These are phyloP conservation scores for Coregonus suidteri DNA, from an alignment of 2,797 vertebrate species.

Conservation along the genomic window DNA sequence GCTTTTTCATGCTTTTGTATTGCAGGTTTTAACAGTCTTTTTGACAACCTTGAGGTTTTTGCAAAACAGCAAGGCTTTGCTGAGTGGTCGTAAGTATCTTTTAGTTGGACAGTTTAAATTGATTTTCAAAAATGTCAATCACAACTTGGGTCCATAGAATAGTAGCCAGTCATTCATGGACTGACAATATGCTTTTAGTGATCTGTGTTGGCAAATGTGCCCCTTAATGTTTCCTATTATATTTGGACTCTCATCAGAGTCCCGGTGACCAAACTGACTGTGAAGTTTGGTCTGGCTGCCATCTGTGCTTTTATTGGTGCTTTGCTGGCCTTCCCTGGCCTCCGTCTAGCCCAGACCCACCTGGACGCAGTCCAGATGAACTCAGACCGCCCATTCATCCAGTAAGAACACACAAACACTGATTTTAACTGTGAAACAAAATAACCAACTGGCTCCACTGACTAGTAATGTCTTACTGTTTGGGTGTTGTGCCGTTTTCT, in stretches of 20 bases:
- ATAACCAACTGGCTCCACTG: neutral
- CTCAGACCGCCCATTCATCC: slow-evolving; percentile 78
- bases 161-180: neutral
- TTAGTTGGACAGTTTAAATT: neutral
- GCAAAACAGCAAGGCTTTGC: slow-evolving; percentile 83
- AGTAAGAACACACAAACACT: slow-evolving; percentile 72
- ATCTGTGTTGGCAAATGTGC: neutral
- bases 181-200: neutral
- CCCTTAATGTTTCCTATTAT: neutral
- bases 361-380: slow-evolving; percentile 86
- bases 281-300: slow-evolving; percentile 84
- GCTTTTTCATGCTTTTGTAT: slow-evolving; percentile 8
- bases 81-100: slow-evolving; percentile 89
- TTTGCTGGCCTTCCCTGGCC: slow-evolving; percentile 90
- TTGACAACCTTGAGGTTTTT: slow-evolving; percentile 81
- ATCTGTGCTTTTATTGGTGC: slow-evolving; percentile 87
- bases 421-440: neutral
- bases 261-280: slow-evolving; percentile 82
- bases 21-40: slow-evolving; percentile 74
- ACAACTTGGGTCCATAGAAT: neutral
- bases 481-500: neutral
- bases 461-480: neutral
- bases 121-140: neutral
- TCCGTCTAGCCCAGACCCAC: slow-evolving; percentile 94
- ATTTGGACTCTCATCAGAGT: slow-evolving; percentile 69